These are phyloP conservation scores for Acanthosepion esculentum DNA, from an alignment of 2,888 invertebrate genomes.

Conservation along the genomic window DNA sequence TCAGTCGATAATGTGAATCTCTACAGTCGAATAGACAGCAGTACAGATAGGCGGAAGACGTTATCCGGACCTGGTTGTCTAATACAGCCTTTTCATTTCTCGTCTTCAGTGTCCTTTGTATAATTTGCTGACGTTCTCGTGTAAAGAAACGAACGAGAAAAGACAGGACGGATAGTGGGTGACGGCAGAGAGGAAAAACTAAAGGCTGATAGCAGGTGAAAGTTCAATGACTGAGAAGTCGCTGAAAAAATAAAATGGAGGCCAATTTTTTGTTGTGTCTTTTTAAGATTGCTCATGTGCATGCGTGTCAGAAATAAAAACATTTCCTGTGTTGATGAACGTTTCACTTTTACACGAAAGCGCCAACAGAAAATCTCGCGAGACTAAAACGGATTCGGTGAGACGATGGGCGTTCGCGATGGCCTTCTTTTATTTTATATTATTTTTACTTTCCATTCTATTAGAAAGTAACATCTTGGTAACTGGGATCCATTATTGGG, in stretches of 20 bases:
- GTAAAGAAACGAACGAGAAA: neutral
- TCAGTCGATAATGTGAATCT: neutral
- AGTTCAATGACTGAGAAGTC: neutral
- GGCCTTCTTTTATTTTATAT: neutral
- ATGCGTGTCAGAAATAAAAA: slow-evolving; percentile 33
- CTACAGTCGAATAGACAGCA: neutral
- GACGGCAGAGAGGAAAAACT: neutral
- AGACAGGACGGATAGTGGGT: neutral
- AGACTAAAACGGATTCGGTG: neutral
- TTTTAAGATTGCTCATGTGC: neutral
- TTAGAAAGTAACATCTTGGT: neutral
- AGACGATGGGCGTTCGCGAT: neutral
- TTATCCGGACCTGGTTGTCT: neutral
- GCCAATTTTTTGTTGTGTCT: neutral
- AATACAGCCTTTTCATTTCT: neutral
- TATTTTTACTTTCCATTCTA: neutral
- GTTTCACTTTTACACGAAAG: neutral
- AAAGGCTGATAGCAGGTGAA: neutral
- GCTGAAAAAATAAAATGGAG: neutral
- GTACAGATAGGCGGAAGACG: neutral
- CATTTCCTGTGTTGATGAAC: slow-evolving; percentile 33
- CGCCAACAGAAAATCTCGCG: neutral
- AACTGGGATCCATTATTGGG: no score
- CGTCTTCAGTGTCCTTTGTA: neutral
- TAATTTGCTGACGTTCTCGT: neutral